phyloP scores from a whole-genome alignment of 2,113 vertebrate genomes.

The Calyptommatus sinebrachiatus region DNA sequence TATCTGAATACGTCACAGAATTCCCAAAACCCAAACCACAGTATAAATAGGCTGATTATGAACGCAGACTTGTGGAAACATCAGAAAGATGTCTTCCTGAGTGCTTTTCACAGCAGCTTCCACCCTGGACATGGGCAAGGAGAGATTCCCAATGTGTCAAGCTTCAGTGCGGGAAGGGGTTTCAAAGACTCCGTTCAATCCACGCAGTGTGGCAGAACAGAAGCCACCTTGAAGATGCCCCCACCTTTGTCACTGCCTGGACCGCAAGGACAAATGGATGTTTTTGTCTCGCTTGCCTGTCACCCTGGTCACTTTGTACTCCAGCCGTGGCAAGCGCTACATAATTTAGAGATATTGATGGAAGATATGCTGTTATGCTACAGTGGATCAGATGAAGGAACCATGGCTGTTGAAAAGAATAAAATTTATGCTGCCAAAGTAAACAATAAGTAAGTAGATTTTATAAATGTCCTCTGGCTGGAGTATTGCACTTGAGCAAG shows the following conservation, averaged over 20 bases:
- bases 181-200: conserved; percentile 30
- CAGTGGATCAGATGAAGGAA: conserved; percentile 74
- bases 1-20: conserved; percentile 81
- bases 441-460: conserved; percentile 83
- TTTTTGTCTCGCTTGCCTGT: conserved; percentile 87
- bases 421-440: conserved; percentile 88
- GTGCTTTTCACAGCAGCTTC: conserved; percentile 52
- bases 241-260: conserved; percentile 75
- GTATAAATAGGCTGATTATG: conserved; percentile 83
- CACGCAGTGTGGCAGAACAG: conserved; percentile 37
- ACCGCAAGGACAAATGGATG: conserved; percentile 84
- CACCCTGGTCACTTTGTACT: conserved; percentile 93
- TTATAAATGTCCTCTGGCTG: background rate
- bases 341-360: conserved; percentile 88
- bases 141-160: background rate
- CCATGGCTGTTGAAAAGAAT: conserved; percentile 74
- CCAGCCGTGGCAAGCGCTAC: conserved; percentile 89
- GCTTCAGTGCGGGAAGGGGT: conserved; percentile 49
- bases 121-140: conserved; percentile 27
- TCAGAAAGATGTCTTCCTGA: conserved; percentile 88
- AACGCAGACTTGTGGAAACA: conserved; percentile 83
- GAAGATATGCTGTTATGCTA: conserved; percentile 94
- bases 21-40: conserved; percentile 70
- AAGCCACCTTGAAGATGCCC: conserved; percentile 63
- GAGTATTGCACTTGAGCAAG: no score